Conservation (phyloP, 2,888 invertebrate genomes). For the Scaptomyza flava region DNA sequence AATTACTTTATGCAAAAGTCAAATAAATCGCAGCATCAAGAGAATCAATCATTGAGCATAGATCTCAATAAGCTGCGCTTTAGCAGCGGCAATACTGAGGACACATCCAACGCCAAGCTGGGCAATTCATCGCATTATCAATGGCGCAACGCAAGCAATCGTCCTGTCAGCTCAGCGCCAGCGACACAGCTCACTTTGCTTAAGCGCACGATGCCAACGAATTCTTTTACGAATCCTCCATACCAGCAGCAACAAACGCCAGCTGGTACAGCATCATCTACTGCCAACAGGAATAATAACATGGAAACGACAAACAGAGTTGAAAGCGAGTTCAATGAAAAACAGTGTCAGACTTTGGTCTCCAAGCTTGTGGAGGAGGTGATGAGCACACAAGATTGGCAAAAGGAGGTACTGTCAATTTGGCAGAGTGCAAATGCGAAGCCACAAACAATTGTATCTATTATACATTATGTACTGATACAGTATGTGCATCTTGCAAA, state of each 20-base stretch:
- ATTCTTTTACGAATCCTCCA: slow-evolving; percentile 31
- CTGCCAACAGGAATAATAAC: slow-evolving; percentile 28
- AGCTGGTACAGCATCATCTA: neutral
- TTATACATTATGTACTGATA: slow-evolving; percentile 71
- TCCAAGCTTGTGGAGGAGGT: slow-evolving; percentile 73
- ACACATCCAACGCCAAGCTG: slow-evolving; percentile 60
- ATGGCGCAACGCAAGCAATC: slow-evolving; percentile 70
- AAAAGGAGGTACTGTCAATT: slow-evolving; percentile 54
- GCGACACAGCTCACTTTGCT: slow-evolving; percentile 40
- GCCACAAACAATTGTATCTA: slow-evolving; percentile 51
- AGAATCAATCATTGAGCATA: slow-evolving; percentile 69
- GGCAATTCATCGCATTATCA: slow-evolving; percentile 71
- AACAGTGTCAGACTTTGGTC: slow-evolving; percentile 71
- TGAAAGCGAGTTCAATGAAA: slow-evolving; percentile 26
- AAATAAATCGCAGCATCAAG: slow-evolving; percentile 71
- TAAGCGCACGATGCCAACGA: slow-evolving; percentile 45
- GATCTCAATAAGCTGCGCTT: slow-evolving; percentile 80
- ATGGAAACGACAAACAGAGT: neutral
- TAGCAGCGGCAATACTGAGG: slow-evolving; percentile 62
- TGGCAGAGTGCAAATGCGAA: slow-evolving; percentile 68
- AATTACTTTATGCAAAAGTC: slow-evolving; percentile 73
- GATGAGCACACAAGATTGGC: slow-evolving; percentile 64
- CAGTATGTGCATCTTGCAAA: slow-evolving; percentile 72
- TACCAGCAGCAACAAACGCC: slow-evolving; percentile 29
- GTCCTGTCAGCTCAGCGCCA: slow-evolving; percentile 44